Conservation (phyloP, 2,113 vertebrate genomes). For the Bujurquina vittata region DNA sequence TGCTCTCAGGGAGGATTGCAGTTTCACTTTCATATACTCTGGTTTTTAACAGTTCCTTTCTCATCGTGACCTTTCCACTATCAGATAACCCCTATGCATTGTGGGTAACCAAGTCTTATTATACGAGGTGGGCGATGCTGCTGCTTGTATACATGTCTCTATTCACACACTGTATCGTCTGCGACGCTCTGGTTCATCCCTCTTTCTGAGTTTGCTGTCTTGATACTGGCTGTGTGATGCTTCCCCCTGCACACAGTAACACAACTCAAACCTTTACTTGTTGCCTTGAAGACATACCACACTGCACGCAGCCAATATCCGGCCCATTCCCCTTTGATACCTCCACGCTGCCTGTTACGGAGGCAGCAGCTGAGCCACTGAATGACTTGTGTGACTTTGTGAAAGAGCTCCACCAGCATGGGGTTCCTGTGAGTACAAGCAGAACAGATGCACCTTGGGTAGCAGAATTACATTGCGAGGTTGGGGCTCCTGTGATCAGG, state of each 20-base stretch:
- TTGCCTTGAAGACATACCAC: constrained; percentile 21
- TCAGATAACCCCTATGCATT: constrained; percentile 27
- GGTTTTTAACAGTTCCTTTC: background rate
- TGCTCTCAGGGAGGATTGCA: background rate
- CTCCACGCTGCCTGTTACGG: background rate
- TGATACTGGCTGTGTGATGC: background rate
- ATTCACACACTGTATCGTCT: background rate
- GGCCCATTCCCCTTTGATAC: constrained; percentile 31
- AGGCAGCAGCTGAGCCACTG: constrained; percentile 21
- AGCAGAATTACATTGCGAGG: constrained; percentile 59
- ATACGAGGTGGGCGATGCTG: background rate
- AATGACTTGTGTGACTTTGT: constrained; percentile 71
- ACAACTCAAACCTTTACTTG: background rate
- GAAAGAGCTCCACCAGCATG: constrained; percentile 64
- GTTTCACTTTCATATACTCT: constrained; percentile 30
- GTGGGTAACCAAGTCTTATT: background rate
- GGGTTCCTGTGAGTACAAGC: constrained; percentile 56
- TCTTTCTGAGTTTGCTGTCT: background rate
- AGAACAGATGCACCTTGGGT: constrained; percentile 73
- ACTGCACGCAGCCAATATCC: background rate
- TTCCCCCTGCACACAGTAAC: background rate
- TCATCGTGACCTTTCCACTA: constrained; percentile 9
- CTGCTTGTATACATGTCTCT: background rate
- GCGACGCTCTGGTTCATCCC: background rate
- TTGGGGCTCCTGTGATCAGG: constrained; percentile 60